Percentiles rank a stretch among this genome's conserved stretches.
Conservation (phyloP, 2,888 invertebrate genomes). For the Lasioglossum figueresi region DNA sequence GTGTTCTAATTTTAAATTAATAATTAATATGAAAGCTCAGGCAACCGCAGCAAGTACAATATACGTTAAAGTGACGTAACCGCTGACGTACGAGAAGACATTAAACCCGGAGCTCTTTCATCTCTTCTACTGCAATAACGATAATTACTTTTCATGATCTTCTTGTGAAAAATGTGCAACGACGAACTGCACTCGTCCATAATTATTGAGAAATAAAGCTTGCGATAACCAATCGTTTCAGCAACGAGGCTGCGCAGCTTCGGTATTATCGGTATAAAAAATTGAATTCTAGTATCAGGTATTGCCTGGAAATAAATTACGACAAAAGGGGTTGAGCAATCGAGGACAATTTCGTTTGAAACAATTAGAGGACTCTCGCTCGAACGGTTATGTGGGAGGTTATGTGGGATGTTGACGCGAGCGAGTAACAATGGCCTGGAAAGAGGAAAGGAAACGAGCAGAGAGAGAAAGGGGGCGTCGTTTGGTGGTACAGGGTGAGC, state of each 20-base stretch:
- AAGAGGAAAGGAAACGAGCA: constrained; percentile 22
- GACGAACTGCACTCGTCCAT: neutral
- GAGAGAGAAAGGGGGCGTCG: constrained; percentile 21
- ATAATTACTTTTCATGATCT: neutral
- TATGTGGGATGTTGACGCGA: constrained; percentile 24
- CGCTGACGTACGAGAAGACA: too few species aligned
- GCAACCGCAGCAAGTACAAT: too few species aligned
- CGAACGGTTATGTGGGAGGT: constrained; percentile 1
- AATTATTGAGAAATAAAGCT: neutral
- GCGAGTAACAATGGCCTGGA: constrained; percentile 48
- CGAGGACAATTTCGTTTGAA: neutral
- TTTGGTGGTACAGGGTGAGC: constrained; percentile 17
- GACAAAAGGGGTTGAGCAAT: neutral
- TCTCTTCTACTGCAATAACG: neutral
- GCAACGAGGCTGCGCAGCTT: neutral
- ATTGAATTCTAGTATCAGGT: neutral
- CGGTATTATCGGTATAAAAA: neutral
- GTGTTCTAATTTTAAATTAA: neutral
- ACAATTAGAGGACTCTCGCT: constrained; percentile 55
- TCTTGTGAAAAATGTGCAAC: neutral
- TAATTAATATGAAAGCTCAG: too few species aligned
- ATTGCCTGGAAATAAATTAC: neutral
- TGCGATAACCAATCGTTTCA: neutral
- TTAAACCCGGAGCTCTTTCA: too few species aligned
- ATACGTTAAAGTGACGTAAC: too few species aligned